Conservation (phyloP, 2,888 invertebrate species). For the Xestia ashworthii region DNA sequence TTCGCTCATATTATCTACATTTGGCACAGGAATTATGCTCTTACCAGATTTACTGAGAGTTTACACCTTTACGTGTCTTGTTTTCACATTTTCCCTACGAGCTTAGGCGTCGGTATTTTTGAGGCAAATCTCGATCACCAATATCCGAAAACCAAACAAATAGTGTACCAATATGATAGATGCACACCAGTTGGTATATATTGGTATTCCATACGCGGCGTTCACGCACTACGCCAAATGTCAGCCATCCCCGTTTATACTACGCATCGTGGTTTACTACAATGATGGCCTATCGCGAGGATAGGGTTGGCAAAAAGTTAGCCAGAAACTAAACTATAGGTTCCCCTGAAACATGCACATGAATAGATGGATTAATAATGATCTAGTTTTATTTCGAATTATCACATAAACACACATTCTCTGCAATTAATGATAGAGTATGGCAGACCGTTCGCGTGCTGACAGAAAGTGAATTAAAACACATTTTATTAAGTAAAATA, state of each 20-base stretch:
- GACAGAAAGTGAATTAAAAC: too few species aligned
- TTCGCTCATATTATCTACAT: background rate
- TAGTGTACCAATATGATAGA: constrained; percentile 25
- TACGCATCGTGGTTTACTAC: constrained; percentile 61
- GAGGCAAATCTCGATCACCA: background rate
- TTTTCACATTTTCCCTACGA: background rate
- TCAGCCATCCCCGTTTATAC: constrained; percentile 60
- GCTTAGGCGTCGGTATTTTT: background rate
- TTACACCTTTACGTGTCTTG: background rate
- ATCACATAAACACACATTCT: background rate
- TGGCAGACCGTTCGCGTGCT: too few species aligned
- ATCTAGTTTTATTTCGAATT: background rate
- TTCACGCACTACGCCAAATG: constrained; percentile 65
- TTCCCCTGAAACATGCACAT: background rate
- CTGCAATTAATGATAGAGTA: background rate
- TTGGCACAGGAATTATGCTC: background rate
- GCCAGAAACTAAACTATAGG: background rate
- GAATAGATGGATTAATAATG: background rate
- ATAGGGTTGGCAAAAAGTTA: constrained; percentile 39
- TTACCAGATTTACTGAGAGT: background rate
- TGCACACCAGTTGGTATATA: constrained; percentile 29
- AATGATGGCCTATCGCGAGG: constrained; percentile 33
- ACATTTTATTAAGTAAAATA: too few species aligned
- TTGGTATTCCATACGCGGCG: constrained; percentile 58
- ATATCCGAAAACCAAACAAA: constrained; percentile 25